Base-by-base conservation (phyloP, 1,140 invertebrate genomes). In the Saccostrea echinata region DNA sequence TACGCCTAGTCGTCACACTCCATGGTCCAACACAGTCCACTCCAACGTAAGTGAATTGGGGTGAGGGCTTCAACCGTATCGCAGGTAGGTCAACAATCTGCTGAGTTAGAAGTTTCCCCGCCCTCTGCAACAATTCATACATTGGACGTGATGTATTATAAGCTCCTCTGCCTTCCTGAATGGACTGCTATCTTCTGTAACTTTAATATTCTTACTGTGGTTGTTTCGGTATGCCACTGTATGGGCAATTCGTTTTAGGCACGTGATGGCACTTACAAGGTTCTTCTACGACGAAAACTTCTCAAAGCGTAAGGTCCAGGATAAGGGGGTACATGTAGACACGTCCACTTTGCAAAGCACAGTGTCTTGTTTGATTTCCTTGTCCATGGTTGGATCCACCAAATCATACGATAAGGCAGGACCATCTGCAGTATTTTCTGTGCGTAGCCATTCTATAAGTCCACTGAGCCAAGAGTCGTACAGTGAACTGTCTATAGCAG, bases 21-120 rank as follows among this genome's bases (percentile, higher is more conserved):
- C 84, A 85, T 24, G 52, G 51, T 12, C 51, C 84, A 33, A 85
- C 55, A 85, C 35, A 43, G 30, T 85, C 53, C 13, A 55, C 27
- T 9, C 82, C 82, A 12, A 84, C 82, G 51, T 84, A 51, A 13
- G 82, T 84, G 27, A 84, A 84, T 21, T 21, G 82, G 18, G 82
- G 82, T 76, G 71, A 18, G 71, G 27, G 11, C 9, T 18, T 27
- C n/a, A 76, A 53, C 11, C 82, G 82, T 84, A 35, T 27, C 12
- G 18, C 24, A 16, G 82, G 35, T 35, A 84, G 35, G 35, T 84
- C 82, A 35, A 11, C 11, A 21, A 84, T 84, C 27, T 84, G 13
- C 71, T 76, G 71, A 11, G 9, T 12, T 18, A 55, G 30, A 76
- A 18, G 27, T 12, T 27, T 76, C 18, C 55, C 85, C 61, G 52